Conservation (phyloP, 2,113 vertebrate species). For the Hippoglossus stenolepis region DNA sequence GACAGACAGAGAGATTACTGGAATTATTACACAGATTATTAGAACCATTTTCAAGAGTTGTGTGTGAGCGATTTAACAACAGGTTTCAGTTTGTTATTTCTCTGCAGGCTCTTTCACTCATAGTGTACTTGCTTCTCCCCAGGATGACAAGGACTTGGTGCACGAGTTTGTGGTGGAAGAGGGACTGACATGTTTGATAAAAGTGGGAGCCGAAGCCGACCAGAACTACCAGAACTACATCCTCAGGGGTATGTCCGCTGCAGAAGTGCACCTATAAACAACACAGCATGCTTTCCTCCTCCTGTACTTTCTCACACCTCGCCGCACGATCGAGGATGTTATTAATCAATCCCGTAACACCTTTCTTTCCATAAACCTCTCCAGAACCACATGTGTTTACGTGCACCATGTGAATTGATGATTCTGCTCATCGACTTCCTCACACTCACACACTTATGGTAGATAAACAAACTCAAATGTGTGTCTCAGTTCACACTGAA, state of each 20-base stretch:
- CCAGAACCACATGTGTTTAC: slow-evolving; percentile 70
- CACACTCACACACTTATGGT: slow-evolving; percentile 44
- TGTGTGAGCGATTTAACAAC: neutral
- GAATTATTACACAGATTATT: too few relatives aligned
- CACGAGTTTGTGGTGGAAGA: slow-evolving; percentile 97
- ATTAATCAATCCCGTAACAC: slow-evolving; percentile 67
- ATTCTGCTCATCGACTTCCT: slow-evolving; percentile 49
- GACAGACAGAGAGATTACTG: too few relatives aligned
- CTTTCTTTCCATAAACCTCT: slow-evolving; percentile 64
- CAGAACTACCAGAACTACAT: slow-evolving; percentile 99
- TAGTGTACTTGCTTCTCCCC: slow-evolving; percentile 17
- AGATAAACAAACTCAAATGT: slow-evolving; percentile 63
- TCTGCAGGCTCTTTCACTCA: neutral
- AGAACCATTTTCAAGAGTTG: too few relatives aligned
- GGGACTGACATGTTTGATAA: slow-evolving; percentile 95
- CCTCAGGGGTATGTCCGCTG: slow-evolving; percentile 89
- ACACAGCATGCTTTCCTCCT: slow-evolving; percentile 6
- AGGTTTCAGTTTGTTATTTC: neutral
- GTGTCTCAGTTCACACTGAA: slow-evolving; percentile 48
- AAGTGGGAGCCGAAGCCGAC: slow-evolving; percentile 96
- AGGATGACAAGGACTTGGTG: slow-evolving; percentile 99
- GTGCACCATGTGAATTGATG: slow-evolving; percentile 68
- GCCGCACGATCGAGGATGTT: slow-evolving; percentile 52
- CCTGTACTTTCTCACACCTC: slow-evolving; percentile 30
- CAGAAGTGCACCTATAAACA: slow-evolving; percentile 27